A percentile compares a stretch with the other conserved stretches of the same genome.
Evolutionary conservation across 2,113 vertebrate genomes (phyloP).

Genomic region (Heteronetta atricapilla): DNA sequence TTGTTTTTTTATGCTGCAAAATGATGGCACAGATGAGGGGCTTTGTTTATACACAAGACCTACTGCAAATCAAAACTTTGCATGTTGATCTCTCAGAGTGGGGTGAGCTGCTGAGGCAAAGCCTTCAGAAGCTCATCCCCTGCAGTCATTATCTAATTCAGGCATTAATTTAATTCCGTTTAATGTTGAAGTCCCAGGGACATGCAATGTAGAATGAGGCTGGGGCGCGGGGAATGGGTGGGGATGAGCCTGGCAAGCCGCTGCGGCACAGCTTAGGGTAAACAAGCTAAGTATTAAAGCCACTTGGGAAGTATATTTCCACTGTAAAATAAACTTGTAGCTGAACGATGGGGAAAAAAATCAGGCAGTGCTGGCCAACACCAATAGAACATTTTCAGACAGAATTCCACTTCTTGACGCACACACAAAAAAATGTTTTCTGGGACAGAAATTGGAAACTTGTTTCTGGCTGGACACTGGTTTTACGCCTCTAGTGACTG

Average conservation of each 20-base stretch:
- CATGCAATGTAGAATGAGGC: too few species aligned
- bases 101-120: neutral
- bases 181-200: neutral
- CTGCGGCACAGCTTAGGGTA: fast-evolving
- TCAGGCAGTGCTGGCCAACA: neutral
- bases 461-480: neutral
- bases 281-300: neutral
- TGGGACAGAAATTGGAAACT: neutral
- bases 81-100: neutral
- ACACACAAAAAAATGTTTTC: neutral
- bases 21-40: fast-evolving
- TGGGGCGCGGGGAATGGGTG: neutral
- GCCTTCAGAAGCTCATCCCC: neutral
- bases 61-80: neutral
- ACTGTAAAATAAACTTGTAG: neutral
- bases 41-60: neutral
- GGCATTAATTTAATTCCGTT: neutral
- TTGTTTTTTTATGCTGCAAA: neutral
- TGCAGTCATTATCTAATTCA: neutral
- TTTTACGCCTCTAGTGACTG: neutral
- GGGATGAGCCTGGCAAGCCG: fast-evolving
- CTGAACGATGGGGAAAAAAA: neutral
- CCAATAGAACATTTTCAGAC: neutral
- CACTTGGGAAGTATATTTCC: neutral
- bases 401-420: neutral